Evolutionary conservation across 2,797 vertebrate species (phyloP).

Genomic region (Sciurus carolinensis): DNA sequence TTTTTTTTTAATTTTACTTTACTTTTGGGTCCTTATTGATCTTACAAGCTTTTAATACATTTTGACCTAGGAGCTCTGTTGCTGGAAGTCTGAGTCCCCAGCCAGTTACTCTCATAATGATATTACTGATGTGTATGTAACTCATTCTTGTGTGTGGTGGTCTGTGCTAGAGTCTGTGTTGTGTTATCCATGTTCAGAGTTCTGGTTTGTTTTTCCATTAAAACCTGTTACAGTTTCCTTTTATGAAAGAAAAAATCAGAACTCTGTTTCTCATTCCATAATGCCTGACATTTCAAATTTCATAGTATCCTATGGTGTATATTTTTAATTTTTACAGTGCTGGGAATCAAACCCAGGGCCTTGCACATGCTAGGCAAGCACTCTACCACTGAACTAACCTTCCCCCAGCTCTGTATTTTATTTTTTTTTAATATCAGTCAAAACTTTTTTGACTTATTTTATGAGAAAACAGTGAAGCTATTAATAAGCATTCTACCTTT

Average conservation of each 20-base stretch:
- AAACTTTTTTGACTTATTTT: slow-evolving; percentile 67
- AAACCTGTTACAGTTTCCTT: slow-evolving; percentile 74
- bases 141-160: slow-evolving; percentile 25
- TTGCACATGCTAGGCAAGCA: background rate
- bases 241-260: background rate
- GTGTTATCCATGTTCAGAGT: slow-evolving; percentile 23
- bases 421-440: slow-evolving; percentile 81
- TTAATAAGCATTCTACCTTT: slow-evolving; percentile 44
- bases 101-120: background rate
- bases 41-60: slow-evolving; percentile 78
- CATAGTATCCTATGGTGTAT: slow-evolving; percentile 80
- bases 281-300: slow-evolving; percentile 81
- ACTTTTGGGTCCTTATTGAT: slow-evolving; percentile 55
- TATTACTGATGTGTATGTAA: slow-evolving; percentile 51
- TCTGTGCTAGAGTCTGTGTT: slow-evolving; percentile 69
- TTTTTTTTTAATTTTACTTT: background rate
- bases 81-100: background rate
- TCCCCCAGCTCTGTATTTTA: background rate
- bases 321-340: slow-evolving; percentile 78
- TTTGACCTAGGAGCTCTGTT: slow-evolving; percentile 74
- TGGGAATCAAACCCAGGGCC: slow-evolving; percentile 1
- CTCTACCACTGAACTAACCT: slow-evolving; percentile 23
- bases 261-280: slow-evolving; percentile 70
- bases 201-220: slow-evolving; percentile 55
- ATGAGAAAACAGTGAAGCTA: background rate